Base-by-base conservation (phyloP, 2,113 vertebrate genomes). In the Melospiza melodia region DNA sequence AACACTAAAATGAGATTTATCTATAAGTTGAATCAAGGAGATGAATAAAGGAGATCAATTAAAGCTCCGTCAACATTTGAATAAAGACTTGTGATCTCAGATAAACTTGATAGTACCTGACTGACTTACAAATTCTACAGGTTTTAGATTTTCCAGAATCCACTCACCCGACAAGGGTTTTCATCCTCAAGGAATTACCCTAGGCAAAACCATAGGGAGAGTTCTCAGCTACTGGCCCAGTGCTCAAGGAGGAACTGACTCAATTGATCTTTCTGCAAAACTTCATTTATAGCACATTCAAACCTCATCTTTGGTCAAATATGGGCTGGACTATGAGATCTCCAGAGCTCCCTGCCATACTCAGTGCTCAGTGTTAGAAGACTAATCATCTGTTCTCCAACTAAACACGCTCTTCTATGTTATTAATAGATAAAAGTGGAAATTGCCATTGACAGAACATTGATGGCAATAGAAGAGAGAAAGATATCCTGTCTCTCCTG, bases 91-190 rank as follows among this genome's bases (percentile, higher is more conserved):
- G 14, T 62, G 21, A 55, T 49, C 48, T 76, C 79, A 76, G 30
- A 31, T 48, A 25, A 46, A 27, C 10, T 22, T 48, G 6, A 68
- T 39, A 46, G 17, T 55, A 31, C 4, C 6, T 0, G 0, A 61
- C 9, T 46, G 28, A 39, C 5, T 82, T 41, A 68, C 0, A 69
- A 52, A 46, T 69, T 43, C 18, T 37, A 44, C 22, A 37, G 8
- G 12, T 28, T 54, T 77, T 69, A 61, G 11, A 39, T 68, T 61
- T 30, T 54, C 24, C 48, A 55, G 7, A 28, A 68, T 76, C 21
- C 25, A 76, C 24, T 23, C 17, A 46, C 3, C 2, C 28, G n/a
- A 28, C 15, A 48, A 35, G 14, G 11, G 13, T n/a, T 75, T 52
- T 62, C 30, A 55, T 12, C 31, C 55, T 49, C 48, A 33, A 69